Evolutionary conservation across 2,113 vertebrate species (phyloP), one percentile per base, ranked within the genome.

Genomic region (Corydoras maculifer): DNA sequence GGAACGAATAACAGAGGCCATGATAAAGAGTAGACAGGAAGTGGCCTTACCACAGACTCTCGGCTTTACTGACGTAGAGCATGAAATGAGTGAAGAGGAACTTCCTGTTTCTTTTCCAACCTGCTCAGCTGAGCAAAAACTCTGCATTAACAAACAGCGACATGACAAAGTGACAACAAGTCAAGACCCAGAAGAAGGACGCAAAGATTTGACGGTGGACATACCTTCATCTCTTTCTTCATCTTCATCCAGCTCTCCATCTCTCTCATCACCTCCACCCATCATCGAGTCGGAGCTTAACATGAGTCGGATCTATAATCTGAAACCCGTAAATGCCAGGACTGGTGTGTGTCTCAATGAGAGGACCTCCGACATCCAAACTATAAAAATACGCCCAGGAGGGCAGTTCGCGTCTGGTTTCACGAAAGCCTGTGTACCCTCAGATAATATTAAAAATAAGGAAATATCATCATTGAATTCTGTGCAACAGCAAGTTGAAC

Each of bases 261-360:
- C 53, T 7, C 48, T 77, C 3, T 82, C 78, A 35, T 69, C 82
- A 58, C 81, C 85, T 5, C 85, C 82, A 0, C 67, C 81, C 53
- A 80, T 78, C 65, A 74, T 78, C 4, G 78, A 80, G 81, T 82
- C 86, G 5, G 72, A 84, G 0, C 71, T 76, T 78, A 80, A 76
- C 64, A 90, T 91, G 90, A 90, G 88, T 48, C 83, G 86, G 60
- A 88, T 90, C 63, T 90, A 90, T 77, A 88, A 88, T 68, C 66
- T 88, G 69, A 86, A 88, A 54, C 73, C 82, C 0, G 85, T 85
- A 2, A 82, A 82, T n/a, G 82, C 89, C 0, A 86, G 87, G 58
- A 82, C 85, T 0, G 81, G 80, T 8, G 69, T 87, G 51, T 87
- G 84, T 66, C 35, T 88, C 11, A 78, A 76, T 29, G 86, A 89